phyloP scores from a whole-genome alignment of 2,797 vertebrate species.

The Lacerta viridis region DNA sequence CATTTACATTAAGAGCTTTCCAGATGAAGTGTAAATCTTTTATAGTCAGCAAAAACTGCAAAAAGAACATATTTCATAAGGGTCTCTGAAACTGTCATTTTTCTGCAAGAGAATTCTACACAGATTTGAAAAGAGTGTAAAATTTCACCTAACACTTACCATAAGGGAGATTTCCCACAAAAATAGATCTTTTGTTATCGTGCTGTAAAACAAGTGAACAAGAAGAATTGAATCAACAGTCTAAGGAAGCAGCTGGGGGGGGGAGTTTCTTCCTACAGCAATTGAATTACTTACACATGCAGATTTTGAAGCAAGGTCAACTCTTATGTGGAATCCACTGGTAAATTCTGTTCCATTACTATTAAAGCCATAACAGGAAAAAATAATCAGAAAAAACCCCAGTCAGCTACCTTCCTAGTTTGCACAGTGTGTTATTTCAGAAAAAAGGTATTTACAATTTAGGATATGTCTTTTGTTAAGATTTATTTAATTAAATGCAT shows the following conservation, averaged over 20 bases:
- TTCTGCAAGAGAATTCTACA: neutral
- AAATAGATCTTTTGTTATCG: constrained; percentile 90
- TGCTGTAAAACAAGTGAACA: constrained; percentile 81
- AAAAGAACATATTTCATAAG: neutral
- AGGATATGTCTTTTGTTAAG: neutral
- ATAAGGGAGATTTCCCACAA: constrained; percentile 94
- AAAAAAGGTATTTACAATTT: constrained; percentile 1
- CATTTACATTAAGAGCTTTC: no score
- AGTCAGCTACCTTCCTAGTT: neutral
- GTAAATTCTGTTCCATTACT: constrained; percentile 93
- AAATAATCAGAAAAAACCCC: neutral
- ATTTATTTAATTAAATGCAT: constrained; percentile 24
- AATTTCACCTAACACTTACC: constrained; percentile 83
- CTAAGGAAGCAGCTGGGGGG: neutral
- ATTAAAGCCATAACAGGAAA: constrained; percentile 40
- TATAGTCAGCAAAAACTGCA: neutral
- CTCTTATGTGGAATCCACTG: constrained; percentile 88
- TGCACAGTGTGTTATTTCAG: neutral
- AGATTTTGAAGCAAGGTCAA: constrained; percentile 85
- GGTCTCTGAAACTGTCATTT: neutral
- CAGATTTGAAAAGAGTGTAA: neutral
- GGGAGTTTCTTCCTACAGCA: neutral
- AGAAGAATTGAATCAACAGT: neutral
- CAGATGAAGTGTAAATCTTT: neutral
- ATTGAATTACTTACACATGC: constrained; percentile 78